phyloP scores from a whole-genome alignment of 2,113 vertebrate species.

The Coptodon rendalli region DNA sequence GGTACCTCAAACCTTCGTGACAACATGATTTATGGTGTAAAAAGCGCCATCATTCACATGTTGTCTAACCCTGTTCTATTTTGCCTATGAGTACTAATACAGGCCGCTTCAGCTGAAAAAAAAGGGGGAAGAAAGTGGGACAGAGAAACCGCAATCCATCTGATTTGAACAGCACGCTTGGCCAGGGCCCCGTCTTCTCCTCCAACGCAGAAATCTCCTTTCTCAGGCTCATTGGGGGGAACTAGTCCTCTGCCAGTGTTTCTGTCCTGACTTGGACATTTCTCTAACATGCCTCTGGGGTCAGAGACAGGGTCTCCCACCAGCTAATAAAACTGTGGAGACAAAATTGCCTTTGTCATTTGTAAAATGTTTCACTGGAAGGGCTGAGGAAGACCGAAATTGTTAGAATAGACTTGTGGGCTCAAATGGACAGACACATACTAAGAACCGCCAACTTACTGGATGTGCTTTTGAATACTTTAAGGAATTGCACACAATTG shows the following conservation, averaged over 20 bases:
- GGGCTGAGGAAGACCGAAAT: constrained; percentile 22
- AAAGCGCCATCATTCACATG: not conserved
- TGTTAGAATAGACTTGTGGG: constrained; percentile 40
- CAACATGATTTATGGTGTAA: not conserved
- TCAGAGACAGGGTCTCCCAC: constrained; percentile 52
- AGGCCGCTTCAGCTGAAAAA: not conserved
- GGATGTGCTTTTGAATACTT: constrained; percentile 2
- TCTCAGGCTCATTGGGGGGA: constrained; percentile 33
- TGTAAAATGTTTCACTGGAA: constrained; percentile 24
- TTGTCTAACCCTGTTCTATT: constrained; percentile 15
- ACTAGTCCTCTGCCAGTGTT: constrained; percentile 18
- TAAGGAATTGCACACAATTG: not conserved
- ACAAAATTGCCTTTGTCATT: constrained; percentile 52
- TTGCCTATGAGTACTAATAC: constrained; percentile 22
- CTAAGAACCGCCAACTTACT: constrained; percentile 24
- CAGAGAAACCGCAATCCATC: constrained; percentile 30
- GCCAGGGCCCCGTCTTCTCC: constrained; percentile 11
- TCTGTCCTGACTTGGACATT: constrained; percentile 43
- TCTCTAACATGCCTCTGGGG: constrained; percentile 42
- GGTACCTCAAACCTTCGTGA: not conserved
- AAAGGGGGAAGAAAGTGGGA: not conserved
- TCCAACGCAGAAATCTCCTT: constrained; percentile 34
- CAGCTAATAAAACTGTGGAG: constrained; percentile 48
- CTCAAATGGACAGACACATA: constrained; percentile 27
- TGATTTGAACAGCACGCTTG: constrained; percentile 15